Base-by-base conservation (phyloP, 2,113 vertebrate genomes). In the Macrotis lagotis region DNA sequence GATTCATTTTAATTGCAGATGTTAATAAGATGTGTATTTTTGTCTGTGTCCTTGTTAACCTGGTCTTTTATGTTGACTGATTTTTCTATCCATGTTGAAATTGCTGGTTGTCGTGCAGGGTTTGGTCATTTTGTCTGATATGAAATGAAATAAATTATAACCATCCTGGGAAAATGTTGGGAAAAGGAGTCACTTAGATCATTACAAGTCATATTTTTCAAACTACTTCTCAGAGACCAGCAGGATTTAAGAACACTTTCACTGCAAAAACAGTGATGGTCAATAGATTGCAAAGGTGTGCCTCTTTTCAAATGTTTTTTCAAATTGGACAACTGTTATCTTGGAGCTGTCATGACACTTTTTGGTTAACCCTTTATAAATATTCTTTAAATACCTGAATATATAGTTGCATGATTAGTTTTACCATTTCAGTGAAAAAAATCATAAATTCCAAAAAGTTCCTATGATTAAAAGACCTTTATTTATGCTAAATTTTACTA, bases 1-100 rank as follows among this genome's bases (percentile, higher is more conserved):
- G 83, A 90, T 74, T 90, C 31, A 59, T 91, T 96, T 96, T 8
- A 53, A 28, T 48, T 94, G 48, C 91, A 94, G 90, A 88, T 95
- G 74, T 92, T 96, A 50, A 22, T 74, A 96, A 94, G 51, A 96
- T 51, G 48, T 50, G 44, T 0, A 0, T 19, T 93, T 92, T 95
- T 92, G 28, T 66, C 8, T 0, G 25, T 90, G 50, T 94, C 89
- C 48, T 92, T 8, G 3, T 11, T 91, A 55, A 44, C 48, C 89
- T 88, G 48, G 48, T 0, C 10, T 50, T 48, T 88, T 37, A 14
- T 12, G 44, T 52, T 74, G 52, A 51, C 55, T 94, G 48, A 89
- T 50, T 10, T 1, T 53, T 55, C 9, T 51, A 37, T 95, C 83
- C n/a, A n/a, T 88, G 44, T 91, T 95, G 91, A 93, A 93, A 94